Base-by-base conservation (phyloP, 2,113 vertebrate species). In the Phoxinus phoxinus region DNA sequence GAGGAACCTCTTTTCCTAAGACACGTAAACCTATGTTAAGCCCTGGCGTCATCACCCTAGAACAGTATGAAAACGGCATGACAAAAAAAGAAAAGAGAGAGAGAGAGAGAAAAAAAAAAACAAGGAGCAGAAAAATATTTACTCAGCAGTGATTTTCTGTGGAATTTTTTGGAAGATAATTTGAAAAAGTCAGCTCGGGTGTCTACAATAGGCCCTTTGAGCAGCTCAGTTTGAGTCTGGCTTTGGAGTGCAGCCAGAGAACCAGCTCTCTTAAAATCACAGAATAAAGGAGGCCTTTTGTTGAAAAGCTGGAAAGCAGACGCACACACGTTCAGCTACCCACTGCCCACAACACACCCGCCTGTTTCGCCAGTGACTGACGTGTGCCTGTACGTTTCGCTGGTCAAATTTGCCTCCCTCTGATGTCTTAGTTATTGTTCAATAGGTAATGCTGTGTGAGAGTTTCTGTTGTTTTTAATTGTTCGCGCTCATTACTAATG, bases 171-270 rank as follows among this genome's bases (percentile, higher is more conserved):
- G 85, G 88, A 93, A 90, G 91, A 93, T 95, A 90, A 93, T 93
- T 93, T 90, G 44, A 90, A 94, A 94, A 93, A 86, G 88, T 88
- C 91, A 89, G 92, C 91, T 74, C 88, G 87, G 89, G 88, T 91
- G 89, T 90, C 90, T 88, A 96, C 95, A 97, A 96, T 95, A 89
- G 94, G 88, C 76, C 90, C 94, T 95, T 96, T 97, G 95, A 96
- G 89, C 61, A 65, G 91, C 81, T 75, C 83, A 86, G 90, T 67
- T 84, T 86, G 81, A 91, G 92, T 85, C 92, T 82, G 12, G 72
- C 85, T 85, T 84, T 93, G 89, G 91, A 81, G 58, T 74, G 46
- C 15, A 21, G 90, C 92, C 91, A 93, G 79, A 59, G 71, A 63
- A 86, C 90, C 93, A 87, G 90, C 90, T 91, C 91, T 91, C 86